phyloP scores from a whole-genome alignment of 2,888 invertebrate genomes.

The Plagodis pulveraria region DNA sequence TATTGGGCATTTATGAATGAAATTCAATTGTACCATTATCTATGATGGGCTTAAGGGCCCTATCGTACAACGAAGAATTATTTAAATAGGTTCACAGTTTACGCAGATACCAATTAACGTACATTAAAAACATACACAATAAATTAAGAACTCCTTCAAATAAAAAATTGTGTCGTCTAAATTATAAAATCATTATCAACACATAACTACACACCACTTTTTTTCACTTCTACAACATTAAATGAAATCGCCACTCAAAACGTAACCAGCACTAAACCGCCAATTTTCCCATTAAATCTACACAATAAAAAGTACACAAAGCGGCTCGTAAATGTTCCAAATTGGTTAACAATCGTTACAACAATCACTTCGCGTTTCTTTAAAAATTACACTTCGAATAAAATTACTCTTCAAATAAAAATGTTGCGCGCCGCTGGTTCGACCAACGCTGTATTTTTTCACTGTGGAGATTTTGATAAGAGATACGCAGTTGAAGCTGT shows the following conservation, averaged over 20 bases:
- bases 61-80: no score
- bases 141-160: no score
- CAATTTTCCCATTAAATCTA: slow-evolving; percentile 31
- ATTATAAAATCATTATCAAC: neutral
- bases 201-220: neutral
- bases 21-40: no score
- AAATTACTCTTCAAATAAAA: slow-evolving; percentile 12
- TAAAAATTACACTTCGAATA: slow-evolving; percentile 8
- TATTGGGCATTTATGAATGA: no score
- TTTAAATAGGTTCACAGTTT: no score
- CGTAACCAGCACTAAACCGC: slow-evolving; percentile 16
- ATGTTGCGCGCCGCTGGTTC: slow-evolving; percentile 24
- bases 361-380: slow-evolving; percentile 21
- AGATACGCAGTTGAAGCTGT: slow-evolving; percentile 20
- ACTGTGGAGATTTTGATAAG: slow-evolving; percentile 21
- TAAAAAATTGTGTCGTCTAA: neutral
- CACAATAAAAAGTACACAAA: slow-evolving; percentile 25
- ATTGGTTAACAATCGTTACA: slow-evolving; percentile 31
- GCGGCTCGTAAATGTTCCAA: slow-evolving; percentile 28
- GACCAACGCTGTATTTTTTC: slow-evolving; percentile 13
- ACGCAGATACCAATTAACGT: no score
- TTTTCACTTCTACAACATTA: slow-evolving; percentile 9
- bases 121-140: no score
- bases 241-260: slow-evolving; percentile 16
- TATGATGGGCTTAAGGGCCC: no score